These are phyloP conservation scores for Gopherus evgoodei DNA, from an alignment of 2,113 vertebrate species.

Conservation along the genomic window DNA sequence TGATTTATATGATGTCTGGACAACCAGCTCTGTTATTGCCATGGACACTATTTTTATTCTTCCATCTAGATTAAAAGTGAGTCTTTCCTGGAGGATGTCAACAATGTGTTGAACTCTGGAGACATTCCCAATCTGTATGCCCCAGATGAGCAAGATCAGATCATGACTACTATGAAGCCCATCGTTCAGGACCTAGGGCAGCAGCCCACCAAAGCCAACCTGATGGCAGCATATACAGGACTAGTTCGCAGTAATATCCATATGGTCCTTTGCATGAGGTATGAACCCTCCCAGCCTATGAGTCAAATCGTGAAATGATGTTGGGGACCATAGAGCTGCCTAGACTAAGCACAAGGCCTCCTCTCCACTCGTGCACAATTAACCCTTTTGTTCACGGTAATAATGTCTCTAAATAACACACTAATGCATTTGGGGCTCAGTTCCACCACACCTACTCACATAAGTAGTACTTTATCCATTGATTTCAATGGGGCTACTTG, in stretches of 20 bases:
- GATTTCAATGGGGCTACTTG: neutral
- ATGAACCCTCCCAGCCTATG: neutral
- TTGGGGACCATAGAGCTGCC: neutral
- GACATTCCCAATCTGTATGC: conserved; percentile 91
- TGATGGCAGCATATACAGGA: conserved; percentile 87
- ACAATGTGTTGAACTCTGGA: conserved; percentile 91
- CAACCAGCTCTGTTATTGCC: neutral
- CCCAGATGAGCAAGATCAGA: conserved; percentile 87
- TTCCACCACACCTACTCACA: neutral
- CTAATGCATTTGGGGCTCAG: neutral
- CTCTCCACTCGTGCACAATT: neutral
- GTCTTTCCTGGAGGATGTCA: conserved; percentile 94
- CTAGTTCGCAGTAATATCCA: conserved; percentile 90
- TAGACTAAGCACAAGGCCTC: neutral
- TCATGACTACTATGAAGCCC: conserved; percentile 86
- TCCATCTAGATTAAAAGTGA: conserved; percentile 88
- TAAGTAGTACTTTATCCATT: neutral
- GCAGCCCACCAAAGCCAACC: conserved; percentile 90
- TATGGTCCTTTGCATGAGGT: conserved; percentile 95
- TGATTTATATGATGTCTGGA: neutral
- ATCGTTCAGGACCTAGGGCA: conserved; percentile 87
- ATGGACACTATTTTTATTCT: neutral
- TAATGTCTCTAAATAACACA: neutral
- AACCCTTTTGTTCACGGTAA: neutral
- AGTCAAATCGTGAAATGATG: neutral